phyloP scores from a whole-genome alignment of 2,113 vertebrate genomes.

The Cyphomyrus discorhynchus region DNA sequence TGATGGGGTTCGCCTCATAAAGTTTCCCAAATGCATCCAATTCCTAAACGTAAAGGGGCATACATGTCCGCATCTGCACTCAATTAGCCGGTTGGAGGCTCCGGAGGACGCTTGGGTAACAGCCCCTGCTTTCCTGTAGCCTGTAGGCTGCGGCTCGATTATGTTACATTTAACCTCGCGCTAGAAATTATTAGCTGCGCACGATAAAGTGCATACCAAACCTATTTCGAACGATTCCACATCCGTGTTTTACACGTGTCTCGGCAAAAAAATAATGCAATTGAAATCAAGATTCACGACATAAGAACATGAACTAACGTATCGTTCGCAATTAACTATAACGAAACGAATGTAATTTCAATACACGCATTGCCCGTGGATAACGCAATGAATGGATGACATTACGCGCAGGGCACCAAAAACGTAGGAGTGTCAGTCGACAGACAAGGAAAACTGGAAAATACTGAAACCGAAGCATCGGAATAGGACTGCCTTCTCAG shows the following conservation, averaged over 20 bases:
- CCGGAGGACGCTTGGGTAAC: constrained; percentile 61
- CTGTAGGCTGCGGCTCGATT: constrained; percentile 60
- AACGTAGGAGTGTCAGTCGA: neutral
- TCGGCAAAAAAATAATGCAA: neutral
- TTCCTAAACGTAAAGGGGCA: constrained; percentile 56
- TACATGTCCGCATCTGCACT: constrained; percentile 63
- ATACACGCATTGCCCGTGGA: neutral
- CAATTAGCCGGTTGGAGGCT: constrained; percentile 57
- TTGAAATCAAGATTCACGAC: neutral
- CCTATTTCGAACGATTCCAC: constrained; percentile 29
- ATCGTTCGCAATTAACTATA: neutral
- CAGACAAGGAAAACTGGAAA: neutral
- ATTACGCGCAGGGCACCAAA: neutral
- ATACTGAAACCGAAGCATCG: neutral
- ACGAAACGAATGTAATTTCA: neutral
- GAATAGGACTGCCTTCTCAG: neutral
- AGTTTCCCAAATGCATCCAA: constrained; percentile 61
- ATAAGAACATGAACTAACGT: neutral
- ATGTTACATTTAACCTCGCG: constrained; percentile 61
- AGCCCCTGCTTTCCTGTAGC: constrained; percentile 57
- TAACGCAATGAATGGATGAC: neutral
- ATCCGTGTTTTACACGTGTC: neutral
- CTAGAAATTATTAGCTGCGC: constrained; percentile 46
- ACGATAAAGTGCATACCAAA: constrained; percentile 46
- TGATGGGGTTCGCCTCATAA: constrained; percentile 54